phyloP scores from a whole-genome alignment of 2,797 vertebrate genomes.

The Xenopus petersii region DNA sequence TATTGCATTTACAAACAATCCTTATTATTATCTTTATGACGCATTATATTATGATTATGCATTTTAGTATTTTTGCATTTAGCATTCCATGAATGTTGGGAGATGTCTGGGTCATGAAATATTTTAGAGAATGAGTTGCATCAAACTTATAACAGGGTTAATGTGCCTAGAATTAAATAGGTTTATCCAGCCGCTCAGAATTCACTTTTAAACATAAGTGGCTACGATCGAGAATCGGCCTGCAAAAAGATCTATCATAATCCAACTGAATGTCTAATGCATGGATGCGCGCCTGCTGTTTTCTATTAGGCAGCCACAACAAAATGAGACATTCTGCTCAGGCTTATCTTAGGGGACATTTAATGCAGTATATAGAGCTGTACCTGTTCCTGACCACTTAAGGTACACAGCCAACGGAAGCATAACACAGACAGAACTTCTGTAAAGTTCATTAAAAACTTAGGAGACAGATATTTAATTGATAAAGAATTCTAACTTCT shows the following conservation, averaged over 20 bases:
- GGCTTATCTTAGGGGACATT: slow-evolving; percentile 23
- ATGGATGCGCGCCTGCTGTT: slow-evolving; percentile 15
- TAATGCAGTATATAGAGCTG: slow-evolving; percentile 17
- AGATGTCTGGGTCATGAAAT: no score
- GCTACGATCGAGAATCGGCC: background rate
- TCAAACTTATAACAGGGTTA: no score
- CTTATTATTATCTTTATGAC: no score
- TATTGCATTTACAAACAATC: no score
- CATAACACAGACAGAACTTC: background rate
- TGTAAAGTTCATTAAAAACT: background rate
- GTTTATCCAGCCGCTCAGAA: no score
- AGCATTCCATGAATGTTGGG: no score
- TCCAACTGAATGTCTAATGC: slow-evolving; percentile 5
- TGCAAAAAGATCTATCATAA: slow-evolving; percentile 29
- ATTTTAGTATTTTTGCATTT: no score
- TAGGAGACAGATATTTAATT: background rate
- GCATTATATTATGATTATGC: no score
- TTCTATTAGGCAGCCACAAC: slow-evolving; percentile 30
- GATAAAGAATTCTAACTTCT: no score
- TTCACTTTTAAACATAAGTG: no score
- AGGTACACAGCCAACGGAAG: slow-evolving; percentile 11
- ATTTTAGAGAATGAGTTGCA: no score
- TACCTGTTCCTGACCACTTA: slow-evolving; percentile 20
- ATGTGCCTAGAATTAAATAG: no score
- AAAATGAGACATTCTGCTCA: slow-evolving; percentile 26